Base-by-base conservation (phyloP, 1,140 invertebrate genomes). In the Lordiphosa stackelbergi region DNA sequence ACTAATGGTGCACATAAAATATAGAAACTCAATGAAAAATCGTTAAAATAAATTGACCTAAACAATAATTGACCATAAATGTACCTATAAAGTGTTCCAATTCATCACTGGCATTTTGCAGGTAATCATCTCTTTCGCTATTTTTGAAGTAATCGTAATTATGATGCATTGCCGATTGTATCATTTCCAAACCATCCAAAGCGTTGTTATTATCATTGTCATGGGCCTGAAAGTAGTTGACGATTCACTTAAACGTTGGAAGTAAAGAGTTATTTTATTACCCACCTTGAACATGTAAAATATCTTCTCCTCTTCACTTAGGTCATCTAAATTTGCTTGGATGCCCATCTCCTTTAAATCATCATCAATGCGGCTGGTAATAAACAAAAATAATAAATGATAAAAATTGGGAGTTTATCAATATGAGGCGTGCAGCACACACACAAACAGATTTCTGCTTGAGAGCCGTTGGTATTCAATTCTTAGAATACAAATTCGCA, bases 101-200 rank as follows among this genome's bases (percentile, higher is more conserved):
- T 40, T 87, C 86, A 8, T 87, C 85, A 36, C 63, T 78, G 4
- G 83, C 74, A 68, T 71, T 86, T 45, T 83, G 66, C 35, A 87
- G 28, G 34, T 78, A 85, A 31, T 69, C 72, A 38, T 86, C 69
- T 10, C 65, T 53, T 13, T 87, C 81, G 9, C 58, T 54, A 35
- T 85, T 81, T 34, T 84, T 85, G 9, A 85, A 72, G 11, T 79
- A 68, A 38, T 84, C 86, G 43, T 85, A 85, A 36, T 87, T 85
- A 5, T 81, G 77, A 73, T 92, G 91, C 55, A 90, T 89, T 54
- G 91, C 89, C 7, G 91, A 91, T 51, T 92, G 89, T 42, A 95
- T 87, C 63, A 95, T 91, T 88, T 95, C 94, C 52, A 95, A 86
- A 2, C 94, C 94, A 87, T 95, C 94, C 24, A 95, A 86, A 53